Conservation (phyloP, 2,113 vertebrate genomes). For the Scomber colias region DNA sequence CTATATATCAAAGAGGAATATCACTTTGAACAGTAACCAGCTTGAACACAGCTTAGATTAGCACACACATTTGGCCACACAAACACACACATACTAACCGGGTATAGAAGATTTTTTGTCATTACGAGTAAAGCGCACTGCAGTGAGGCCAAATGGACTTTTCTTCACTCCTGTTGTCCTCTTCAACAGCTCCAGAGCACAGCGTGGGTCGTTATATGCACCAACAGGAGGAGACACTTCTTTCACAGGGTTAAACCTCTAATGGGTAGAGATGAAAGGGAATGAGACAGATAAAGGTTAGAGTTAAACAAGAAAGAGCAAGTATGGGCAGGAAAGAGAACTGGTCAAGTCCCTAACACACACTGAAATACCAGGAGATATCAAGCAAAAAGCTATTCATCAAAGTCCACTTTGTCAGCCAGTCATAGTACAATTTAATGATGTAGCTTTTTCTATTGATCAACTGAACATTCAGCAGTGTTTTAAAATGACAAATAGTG, state of each 20-base stretch:
- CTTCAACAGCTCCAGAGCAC: conserved; percentile 80
- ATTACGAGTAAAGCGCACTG: conserved; percentile 75
- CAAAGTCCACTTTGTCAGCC: too few relatives aligned
- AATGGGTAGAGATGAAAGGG: conserved; percentile 30
- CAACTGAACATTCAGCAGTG: conserved; percentile 2
- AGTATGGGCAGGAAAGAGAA: not conserved
- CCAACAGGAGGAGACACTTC: conserved; percentile 87
- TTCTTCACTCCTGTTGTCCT: conserved; percentile 76
- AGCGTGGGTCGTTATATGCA: conserved; percentile 82
- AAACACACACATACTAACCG: conserved; percentile 72
- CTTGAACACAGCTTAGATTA: not conserved
- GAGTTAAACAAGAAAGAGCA: not conserved
- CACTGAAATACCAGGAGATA: not conserved
- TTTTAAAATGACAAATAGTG: conserved; percentile 4
- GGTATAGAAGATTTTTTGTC: conserved; percentile 66
- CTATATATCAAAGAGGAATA: not conserved
- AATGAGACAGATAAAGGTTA: conserved; percentile 6
- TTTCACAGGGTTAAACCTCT: conserved; percentile 85
- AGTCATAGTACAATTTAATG: not conserved
- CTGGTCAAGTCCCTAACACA: not conserved
- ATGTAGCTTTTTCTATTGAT: conserved; percentile 15
- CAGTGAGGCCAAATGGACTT: conserved; percentile 84
- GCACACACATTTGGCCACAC: conserved; percentile 5
- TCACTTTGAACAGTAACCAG: not conserved
- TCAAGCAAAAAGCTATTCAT: too few relatives aligned